Percentiles rank a stretch among this genome's conserved stretches.
phyloP scores from a whole-genome alignment of 2,888 invertebrate species.

The Acleris sparsana region DNA sequence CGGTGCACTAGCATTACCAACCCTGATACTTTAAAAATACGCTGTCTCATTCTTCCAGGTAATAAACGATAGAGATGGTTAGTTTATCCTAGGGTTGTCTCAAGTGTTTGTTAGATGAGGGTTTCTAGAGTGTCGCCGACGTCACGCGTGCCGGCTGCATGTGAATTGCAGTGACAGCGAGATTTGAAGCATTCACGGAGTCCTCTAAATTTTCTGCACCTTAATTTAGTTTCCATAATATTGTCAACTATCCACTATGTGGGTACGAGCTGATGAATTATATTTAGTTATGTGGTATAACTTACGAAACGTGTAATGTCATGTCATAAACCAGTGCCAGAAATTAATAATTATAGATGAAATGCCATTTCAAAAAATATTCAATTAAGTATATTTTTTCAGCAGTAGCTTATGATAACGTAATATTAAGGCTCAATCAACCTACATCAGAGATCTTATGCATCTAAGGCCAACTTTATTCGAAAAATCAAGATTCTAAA shows the following conservation, averaged over 20 bases:
- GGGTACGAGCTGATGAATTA: background rate
- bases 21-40: background rate
- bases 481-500: no score
- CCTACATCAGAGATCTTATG: no score
- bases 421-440: no score
- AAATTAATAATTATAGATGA: no score
- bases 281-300: no score
- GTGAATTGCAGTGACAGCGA: background rate
- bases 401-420: no score
- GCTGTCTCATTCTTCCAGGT: background rate
- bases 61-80: background rate
- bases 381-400: no score
- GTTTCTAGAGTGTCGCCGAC: background rate
- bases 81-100: background rate
- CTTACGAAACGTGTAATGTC: no score
- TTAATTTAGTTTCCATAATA: background rate
- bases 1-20: background rate
- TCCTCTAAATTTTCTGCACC: background rate
- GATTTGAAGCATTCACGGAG: background rate
- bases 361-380: no score
- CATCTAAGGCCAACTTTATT: no score
- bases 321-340: no score
- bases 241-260: background rate
- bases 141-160: conserved; percentile 1
- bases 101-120: background rate